Percentiles rank a stretch among this genome's conserved stretches.
Evolutionary conservation across 2,113 vertebrate genomes (phyloP).

Genomic region (Pleuronectes platessa): DNA sequence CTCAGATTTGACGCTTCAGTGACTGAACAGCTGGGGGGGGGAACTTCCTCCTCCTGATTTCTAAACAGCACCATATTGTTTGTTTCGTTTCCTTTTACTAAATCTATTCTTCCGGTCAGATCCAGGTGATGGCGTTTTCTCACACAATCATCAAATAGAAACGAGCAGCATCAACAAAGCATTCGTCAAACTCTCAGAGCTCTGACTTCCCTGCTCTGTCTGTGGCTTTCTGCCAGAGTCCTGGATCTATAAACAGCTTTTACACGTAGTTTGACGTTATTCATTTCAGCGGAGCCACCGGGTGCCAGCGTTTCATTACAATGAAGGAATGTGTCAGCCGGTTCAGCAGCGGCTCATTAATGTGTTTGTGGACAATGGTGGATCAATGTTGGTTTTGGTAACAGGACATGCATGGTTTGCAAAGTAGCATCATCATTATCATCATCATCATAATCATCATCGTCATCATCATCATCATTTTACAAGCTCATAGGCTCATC

Average conservation of each 20-base stretch:
- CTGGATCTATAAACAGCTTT: not conserved
- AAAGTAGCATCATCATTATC: too few species aligned
- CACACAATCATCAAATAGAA: not conserved
- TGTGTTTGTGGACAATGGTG: not conserved
- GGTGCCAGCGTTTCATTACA: not conserved
- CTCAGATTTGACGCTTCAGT: too few species aligned
- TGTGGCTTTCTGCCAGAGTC: not conserved
- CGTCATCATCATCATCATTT: too few species aligned
- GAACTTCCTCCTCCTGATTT: not conserved
- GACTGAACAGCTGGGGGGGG: too few species aligned
- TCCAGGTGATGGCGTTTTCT: not conserved
- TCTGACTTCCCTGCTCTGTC: not conserved
- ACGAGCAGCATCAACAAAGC: not conserved
- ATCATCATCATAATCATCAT: too few species aligned
- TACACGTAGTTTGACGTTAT: not conserved
- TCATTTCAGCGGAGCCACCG: not conserved
- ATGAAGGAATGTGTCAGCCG: not conserved
- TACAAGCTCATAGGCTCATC: too few species aligned
- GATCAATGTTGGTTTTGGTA: not conserved
- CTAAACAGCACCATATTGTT: not conserved
- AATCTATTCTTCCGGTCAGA: not conserved
- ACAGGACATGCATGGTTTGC: not conserved
- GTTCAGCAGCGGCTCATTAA: not conserved
- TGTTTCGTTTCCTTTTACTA: not conserved
- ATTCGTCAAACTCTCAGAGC: not conserved